Conservation (phyloP, 1,140 invertebrate species). For the Hylyphantes graminicola region DNA sequence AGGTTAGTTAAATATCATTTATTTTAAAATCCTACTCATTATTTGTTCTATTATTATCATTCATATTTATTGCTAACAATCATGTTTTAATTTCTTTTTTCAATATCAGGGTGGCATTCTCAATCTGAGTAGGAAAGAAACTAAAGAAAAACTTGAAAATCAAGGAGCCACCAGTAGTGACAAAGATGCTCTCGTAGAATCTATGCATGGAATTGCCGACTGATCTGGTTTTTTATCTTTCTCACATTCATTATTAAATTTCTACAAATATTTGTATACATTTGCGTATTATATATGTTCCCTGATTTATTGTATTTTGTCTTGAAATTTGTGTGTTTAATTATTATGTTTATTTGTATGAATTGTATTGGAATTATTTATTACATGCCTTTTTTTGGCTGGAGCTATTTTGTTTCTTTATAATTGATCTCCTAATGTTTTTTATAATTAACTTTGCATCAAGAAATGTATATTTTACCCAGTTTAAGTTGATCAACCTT, state of each 20-base stretch:
- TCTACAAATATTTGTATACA: background rate
- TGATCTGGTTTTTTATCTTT: slow-evolving; percentile 2
- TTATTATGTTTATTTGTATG: too few relatives aligned
- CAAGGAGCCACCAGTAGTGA: background rate
- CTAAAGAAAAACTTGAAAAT: slow-evolving; percentile 10
- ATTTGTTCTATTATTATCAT: too few relatives aligned
- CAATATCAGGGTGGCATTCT: slow-evolving; percentile 64
- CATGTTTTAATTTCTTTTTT: background rate
- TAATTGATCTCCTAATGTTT: too few relatives aligned
- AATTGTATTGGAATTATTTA: too few relatives aligned
- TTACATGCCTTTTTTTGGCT: background rate
- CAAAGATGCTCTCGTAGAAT: slow-evolving; percentile 28
- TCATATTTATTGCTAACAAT: too few relatives aligned
- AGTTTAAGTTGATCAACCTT: too few relatives aligned
- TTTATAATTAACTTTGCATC: too few relatives aligned
- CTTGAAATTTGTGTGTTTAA: too few relatives aligned
- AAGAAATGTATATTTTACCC: too few relatives aligned
- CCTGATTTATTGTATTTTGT: background rate
- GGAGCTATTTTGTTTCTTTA: background rate
- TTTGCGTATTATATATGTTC: background rate
- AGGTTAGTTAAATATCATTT: slow-evolving; percentile 61
- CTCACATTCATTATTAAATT: background rate
- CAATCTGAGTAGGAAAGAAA: slow-evolving; percentile 65
- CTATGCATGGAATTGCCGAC: slow-evolving; percentile 19
- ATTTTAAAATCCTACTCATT: background rate